Evolutionary conservation across 2,797 vertebrate genomes (phyloP), one percentile per base, ranked within the genome.

Genomic region (Myotis pilosus): DNA sequence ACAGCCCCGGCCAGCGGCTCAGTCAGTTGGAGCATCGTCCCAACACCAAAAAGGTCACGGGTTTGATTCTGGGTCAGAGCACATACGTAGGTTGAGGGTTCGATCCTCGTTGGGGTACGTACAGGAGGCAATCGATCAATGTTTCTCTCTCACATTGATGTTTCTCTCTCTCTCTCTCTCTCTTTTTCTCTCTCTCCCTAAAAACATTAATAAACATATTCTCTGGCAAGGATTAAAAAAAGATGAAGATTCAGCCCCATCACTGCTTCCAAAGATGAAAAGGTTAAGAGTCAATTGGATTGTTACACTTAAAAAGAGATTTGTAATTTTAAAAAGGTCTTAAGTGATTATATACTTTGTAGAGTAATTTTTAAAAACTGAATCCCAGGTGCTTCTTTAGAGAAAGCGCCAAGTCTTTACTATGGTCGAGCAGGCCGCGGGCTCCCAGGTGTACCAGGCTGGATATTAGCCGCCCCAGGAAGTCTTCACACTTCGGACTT

Each of bases 361-460:
- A n/a, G 30, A 72, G 60, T 66, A 75, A 81, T 53, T 88, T 82
- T 47, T 5, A 78, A 69, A 80, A 28, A 33, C 28, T 78, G 17
- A 92, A 92, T 85, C 57, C 41, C n/a, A 95, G 76, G 6, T 71
- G 38, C 30, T 76, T 64, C 44, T 93, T 76, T 78, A 84, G 19
- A 79, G 38, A 41, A 85, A 87, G 15, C 10, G 60, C 11, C 6
- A 80, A 55, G 49, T 22, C 92, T 93, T 90, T 81, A 81, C 82
- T 60, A 68, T 7, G 36, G 11, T 69, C 38, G 75, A 74, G 22
- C 47, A 94, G n/a, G 22, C n/a, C 81, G 28, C 55, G 57, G 62
- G 76, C 33, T 95, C 79, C 38, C 71, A 38, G 47, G 57, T 80
- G 33, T 92, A 74, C 89, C 20, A n/a, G 51, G 75, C 49, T 71